Conservation (phyloP, 2,113 vertebrate genomes). For the Pachyramphus minor region DNA sequence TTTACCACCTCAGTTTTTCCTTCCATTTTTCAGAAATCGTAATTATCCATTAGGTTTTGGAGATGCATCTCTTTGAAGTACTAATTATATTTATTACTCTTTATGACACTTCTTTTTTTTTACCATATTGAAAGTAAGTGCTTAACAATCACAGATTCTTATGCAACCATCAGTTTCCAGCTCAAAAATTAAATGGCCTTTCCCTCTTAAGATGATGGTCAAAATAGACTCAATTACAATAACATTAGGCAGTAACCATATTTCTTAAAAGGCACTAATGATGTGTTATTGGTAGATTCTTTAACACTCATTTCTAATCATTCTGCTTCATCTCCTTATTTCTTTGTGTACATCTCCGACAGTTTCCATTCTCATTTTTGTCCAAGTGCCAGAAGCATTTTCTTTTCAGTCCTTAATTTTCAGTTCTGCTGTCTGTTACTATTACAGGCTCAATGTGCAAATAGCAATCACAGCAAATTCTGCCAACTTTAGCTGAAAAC, state of each 20-base stretch:
- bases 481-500: not conserved
- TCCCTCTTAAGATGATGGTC: not conserved
- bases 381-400: not conserved
- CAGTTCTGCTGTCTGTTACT: not conserved
- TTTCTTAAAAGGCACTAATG: not conserved
- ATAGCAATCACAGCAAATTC: not conserved
- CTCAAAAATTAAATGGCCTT: not conserved
- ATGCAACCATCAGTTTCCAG: not conserved
- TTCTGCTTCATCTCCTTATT: not conserved
- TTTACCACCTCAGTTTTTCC: not conserved
- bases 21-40: not conserved
- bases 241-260: accelerated
- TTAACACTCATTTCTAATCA: not conserved
- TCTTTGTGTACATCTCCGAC: not conserved
- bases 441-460: not conserved
- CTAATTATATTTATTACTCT: not conserved
- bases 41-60: not conserved
- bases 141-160: not conserved
- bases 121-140: not conserved
- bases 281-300: not conserved
- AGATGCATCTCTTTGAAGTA: not conserved
- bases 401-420: conserved; percentile 4
- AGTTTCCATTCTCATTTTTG: not conserved
- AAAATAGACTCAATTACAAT: not conserved
- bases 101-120: not conserved